Evolutionary conservation across 2,888 invertebrate genomes (phyloP), one percentile per base, ranked within the genome.

Genomic region (Drosophila buzzatii): DNA sequence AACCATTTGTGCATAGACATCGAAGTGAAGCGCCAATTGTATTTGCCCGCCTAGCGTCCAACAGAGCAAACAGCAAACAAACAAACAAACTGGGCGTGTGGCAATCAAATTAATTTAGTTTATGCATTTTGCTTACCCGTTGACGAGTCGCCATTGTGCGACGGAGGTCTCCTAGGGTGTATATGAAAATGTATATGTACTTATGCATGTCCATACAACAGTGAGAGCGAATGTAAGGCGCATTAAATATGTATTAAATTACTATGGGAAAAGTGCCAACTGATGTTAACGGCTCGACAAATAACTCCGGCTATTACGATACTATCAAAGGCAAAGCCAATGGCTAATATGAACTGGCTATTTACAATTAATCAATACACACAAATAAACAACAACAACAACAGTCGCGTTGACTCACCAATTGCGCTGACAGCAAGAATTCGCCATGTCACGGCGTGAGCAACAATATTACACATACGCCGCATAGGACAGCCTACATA

Each of bases 171-270:
- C 12, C 8, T 3, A 14, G 37, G 41, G 42, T 33, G 7, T 14
- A 56, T 20, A 44, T 18, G n/a, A 41, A 8, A n/a, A 10, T 18
- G 42, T 18, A 10, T 18, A 42, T 18, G 18, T 18, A 42, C 18
- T 16, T 39, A 16, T 39, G 8, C 37, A n/a, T 12, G 18, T 3
- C 42, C 47, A 51, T 45, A 63, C 37, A 60, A 51, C 44, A 52
- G 44, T 62, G 63, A 63, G 67, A 49, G 52, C 56, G 66, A 69
- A 65, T 71, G 63, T 64, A 71, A 66, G 64, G 53, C 65, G 60
- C 59, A 85, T 85, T 85, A 82, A 85, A 80, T 85, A 89, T 90
- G 81, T 83, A 85, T 90, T 80, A 71, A 70, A 77, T 67, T 69
- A 62, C 74, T 52, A 70, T 81, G 74, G 74, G 84, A 80, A 81